Base-by-base conservation (phyloP, 2,113 vertebrate species). In the Stegastes partitus region DNA sequence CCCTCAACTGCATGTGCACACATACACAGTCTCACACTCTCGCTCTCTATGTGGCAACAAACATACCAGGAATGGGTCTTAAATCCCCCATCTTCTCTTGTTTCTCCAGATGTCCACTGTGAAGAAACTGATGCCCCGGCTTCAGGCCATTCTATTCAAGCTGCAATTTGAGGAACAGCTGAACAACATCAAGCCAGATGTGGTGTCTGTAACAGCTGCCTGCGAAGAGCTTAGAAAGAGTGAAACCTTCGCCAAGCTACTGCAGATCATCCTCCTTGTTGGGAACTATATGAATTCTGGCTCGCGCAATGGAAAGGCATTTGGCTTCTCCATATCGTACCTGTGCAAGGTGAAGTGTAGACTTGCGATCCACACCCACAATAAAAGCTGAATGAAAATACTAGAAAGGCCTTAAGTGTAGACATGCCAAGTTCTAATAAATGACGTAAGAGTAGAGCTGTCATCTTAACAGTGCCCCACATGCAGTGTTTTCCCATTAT, bases 261-360 rank as follows among this genome's bases (percentile, higher is more conserved):
- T 98, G 37, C 84, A 97, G 91, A 86, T 98, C 53, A 96, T 92
- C 42, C 93, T 98, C 47, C 91, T 98, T 1, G 80, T 98, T 0
- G 97, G 97, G 42, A 98, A 98, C 87, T 98, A 88, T 62, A 97
- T 98, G 96, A 98, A 98, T 47, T 81, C 97, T 2, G 97, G 97
- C 53, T 97, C 97, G 11, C 94, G 96, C 69, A 98, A 98, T 42
- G 97, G 95, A 49, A 95, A 94, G 1, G 95, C 97, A 25, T 98
- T 95, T 3, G 97, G 97, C 39, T 98, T 98, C 89, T 94, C 91
- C 63, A 94, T 96, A 49, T 93, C 94, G 72, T 98, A 96, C 78
- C 89, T 97, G 44, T 97, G 96, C 93, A 96, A 96, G 96, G 96
- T 93, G 59, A 68, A 25, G 21, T 10, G 39, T 45, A 49, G 22